Conservation (phyloP, 2,113 vertebrate species). For the Corythoichthys haematopterus region DNA sequence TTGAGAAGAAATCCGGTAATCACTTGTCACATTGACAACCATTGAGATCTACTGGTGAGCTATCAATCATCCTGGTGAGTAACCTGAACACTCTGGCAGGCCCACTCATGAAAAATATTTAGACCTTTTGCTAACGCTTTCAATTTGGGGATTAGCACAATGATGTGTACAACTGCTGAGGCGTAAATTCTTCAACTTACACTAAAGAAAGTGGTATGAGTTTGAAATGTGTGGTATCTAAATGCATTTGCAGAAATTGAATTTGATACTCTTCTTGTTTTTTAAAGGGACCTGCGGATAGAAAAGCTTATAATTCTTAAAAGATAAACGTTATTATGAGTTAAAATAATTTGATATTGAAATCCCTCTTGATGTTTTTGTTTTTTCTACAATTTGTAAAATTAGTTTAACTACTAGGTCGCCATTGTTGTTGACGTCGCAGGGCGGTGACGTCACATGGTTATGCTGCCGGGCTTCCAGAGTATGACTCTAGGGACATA, state of each 20-base stretch:
- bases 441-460: too few relatives aligned
- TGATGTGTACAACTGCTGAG: constrained; percentile 5
- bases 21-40: constrained; percentile 40
- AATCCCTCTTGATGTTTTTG: neutral
- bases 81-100: constrained; percentile 47
- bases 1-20: constrained; percentile 50
- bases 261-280: neutral
- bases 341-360: too few relatives aligned
- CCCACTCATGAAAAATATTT: constrained; percentile 51
- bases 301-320: too few relatives aligned
- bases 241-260: neutral
- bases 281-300: too few relatives aligned
- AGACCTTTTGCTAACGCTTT: constrained; percentile 32
- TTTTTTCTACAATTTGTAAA: too few relatives aligned
- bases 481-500: too few relatives aligned
- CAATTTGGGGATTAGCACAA: constrained; percentile 42
- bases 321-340: too few relatives aligned
- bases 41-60: constrained; percentile 54
- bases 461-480: too few relatives aligned
- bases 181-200: neutral
- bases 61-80: constrained; percentile 43
- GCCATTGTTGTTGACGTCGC: too few relatives aligned
- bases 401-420: too few relatives aligned
- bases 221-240: neutral
- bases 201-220: neutral